Percentiles rank a stretch among this genome's conserved stretches.
These are phyloP conservation scores for Solenopsis fugax DNA, from an alignment of 1,140 invertebrate species.

Conservation along the genomic window DNA sequence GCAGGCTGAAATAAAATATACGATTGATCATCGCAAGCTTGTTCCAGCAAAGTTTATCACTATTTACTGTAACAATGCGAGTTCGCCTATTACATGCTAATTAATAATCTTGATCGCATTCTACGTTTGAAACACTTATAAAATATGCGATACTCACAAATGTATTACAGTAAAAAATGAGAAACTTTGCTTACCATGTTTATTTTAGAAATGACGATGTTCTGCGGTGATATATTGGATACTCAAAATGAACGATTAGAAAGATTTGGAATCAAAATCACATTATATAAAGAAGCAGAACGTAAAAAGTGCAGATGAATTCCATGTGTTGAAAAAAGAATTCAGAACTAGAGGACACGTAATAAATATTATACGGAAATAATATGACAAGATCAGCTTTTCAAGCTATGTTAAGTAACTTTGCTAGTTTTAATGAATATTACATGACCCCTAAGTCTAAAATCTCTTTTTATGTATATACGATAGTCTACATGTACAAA, in stretches of 20 bases:
- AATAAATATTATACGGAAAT: not conserved
- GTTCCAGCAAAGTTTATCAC: slow-evolving; percentile 79
- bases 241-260: not conserved
- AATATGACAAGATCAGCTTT: not conserved
- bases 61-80: slow-evolving; percentile 74
- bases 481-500: not conserved
- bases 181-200: slow-evolving; percentile 67
- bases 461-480: not conserved
- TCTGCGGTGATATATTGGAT: not conserved
- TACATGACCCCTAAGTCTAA: not conserved
- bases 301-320: slow-evolving; percentile 5
- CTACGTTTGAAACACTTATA: not conserved
- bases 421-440: not conserved
- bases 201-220: not conserved
- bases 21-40: slow-evolving; percentile 83
- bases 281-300: not conserved
- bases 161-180: slow-evolving; percentile 67
- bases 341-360: not conserved
- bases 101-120: not conserved
- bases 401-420: not conserved
- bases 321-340: not conserved
- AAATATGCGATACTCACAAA: slow-evolving; percentile 39
- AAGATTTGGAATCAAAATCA: not conserved
- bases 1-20: slow-evolving; percentile 83
- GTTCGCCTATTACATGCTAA: slow-evolving; percentile 25